phyloP scores from a whole-genome alignment of 2,888 invertebrate species.

The Apotomis turbidana region DNA sequence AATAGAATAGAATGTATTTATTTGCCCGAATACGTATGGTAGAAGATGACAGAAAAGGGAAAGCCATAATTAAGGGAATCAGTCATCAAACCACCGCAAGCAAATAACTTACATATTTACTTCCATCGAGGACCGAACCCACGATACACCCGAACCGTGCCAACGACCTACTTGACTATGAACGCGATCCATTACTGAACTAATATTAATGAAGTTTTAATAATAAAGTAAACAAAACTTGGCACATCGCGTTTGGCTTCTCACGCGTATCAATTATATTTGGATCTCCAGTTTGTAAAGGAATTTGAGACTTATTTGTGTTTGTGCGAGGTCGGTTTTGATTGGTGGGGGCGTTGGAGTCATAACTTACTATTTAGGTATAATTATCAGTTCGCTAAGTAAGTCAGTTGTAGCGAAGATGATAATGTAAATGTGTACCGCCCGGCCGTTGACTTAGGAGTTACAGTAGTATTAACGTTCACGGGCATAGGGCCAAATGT shows the following conservation, averaged over 20 bases:
- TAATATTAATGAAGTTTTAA: constrained; percentile 52
- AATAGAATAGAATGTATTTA: too few species aligned
- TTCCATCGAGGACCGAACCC: constrained; percentile 5
- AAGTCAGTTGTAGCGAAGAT: constrained; percentile 58
- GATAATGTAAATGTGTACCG: constrained; percentile 57
- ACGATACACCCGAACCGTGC: constrained; percentile 7
- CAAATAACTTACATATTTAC: constrained; percentile 1
- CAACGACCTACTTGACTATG: constrained; percentile 17
- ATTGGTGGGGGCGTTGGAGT: constrained; percentile 1
- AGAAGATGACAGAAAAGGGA: too few species aligned
- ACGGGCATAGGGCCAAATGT: too few species aligned
- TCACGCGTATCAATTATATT: constrained; percentile 49
- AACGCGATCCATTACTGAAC: constrained; percentile 45
- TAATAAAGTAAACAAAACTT: constrained; percentile 50
- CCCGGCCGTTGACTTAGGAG: constrained; percentile 23
- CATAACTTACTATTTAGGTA: constrained; percentile 50
- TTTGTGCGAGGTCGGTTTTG: constrained; percentile 30
- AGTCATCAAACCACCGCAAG: too few species aligned
- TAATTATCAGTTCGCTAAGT: constrained; percentile 62
- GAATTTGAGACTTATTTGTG: constrained; percentile 17
- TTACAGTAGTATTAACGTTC: background rate
- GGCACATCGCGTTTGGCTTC: constrained; percentile 50
- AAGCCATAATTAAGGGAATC: too few species aligned
- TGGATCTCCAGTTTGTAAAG: constrained; percentile 38
- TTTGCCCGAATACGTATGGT: too few species aligned